Base-by-base conservation (phyloP, 2,888 invertebrate genomes). In the Hoplodrina ambigua region DNA sequence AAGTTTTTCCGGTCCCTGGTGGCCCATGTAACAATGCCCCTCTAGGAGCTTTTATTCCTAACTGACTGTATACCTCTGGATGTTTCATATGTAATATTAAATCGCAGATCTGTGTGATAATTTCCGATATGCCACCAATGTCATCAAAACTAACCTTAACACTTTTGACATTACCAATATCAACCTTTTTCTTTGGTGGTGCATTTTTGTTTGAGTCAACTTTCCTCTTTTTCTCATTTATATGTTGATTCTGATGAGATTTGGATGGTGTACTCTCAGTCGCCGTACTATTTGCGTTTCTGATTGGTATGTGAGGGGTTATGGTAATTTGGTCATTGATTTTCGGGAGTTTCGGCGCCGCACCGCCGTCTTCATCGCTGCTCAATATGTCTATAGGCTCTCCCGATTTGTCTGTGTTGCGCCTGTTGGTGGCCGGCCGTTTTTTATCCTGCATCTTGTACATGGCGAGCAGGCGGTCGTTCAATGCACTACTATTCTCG, bases 1-100 rank as follows among this genome's bases (percentile, higher is more conserved):
- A 94, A 4, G 98, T 98, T 94, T 98, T 98, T 0, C 99, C 99
- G 90, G 99, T 99, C 0, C 99, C 99, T 0, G 99, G 99, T 0
- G 99, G 99, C 0, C 99, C 99, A 91, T 99, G 99, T 58, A 99
- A 95, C 61, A 99, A 94, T 85, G 99, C 97, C 37, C 99, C 99
- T 87, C 98, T 96, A 0, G 99, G 98, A 52, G 99, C 98, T 78
- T 98, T 97, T 64, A 99, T 97, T 1, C 99, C 99, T 76, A 99
- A 96, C 81, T 97, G 96, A 71, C 96, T 96, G 91, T 98, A 99
- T n/a, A 99, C 97, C 91, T 99, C 98, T 3, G 99, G 98, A 87
- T 99, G 98, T 86, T 97, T 98, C 91, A 99, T 97, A 89, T 99
- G 99, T 82, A 98, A 96, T 62, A 99, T 94, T 68, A 98, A 94